Conservation (phyloP, 2,113 vertebrate genomes). For the Psilopogon haemacephalus region DNA sequence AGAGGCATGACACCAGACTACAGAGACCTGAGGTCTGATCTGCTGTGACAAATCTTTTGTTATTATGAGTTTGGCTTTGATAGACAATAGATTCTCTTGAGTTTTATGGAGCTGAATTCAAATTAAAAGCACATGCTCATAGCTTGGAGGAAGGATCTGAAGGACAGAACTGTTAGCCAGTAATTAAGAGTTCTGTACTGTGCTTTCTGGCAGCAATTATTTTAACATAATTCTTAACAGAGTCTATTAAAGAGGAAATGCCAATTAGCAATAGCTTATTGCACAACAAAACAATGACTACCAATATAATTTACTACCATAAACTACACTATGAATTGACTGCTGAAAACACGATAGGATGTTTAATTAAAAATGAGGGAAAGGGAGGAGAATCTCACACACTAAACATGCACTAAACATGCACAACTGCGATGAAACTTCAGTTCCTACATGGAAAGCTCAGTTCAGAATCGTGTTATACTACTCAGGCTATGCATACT, state of each 20-base stretch:
- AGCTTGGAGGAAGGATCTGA: constrained; percentile 70
- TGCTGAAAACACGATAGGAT: constrained; percentile 58
- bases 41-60: constrained; percentile 39
- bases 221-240: constrained; percentile 72
- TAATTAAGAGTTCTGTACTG: constrained; percentile 72
- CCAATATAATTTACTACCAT: constrained; percentile 55
- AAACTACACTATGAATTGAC: constrained; percentile 51
- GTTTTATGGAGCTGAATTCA: constrained; percentile 51
- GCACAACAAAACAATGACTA: constrained; percentile 66
- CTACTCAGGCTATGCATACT: background rate
- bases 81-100: constrained; percentile 60
- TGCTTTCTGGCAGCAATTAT: constrained; percentile 72
- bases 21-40: constrained; percentile 36
- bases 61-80: constrained; percentile 49
- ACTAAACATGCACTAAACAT: background rate
- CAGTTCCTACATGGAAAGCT: background rate
- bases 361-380: constrained; percentile 63
- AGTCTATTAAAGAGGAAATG: constrained; percentile 72
- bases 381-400: background rate
- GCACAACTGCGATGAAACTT: constrained; percentile 10
- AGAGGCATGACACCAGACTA: constrained; percentile 35
- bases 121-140: constrained; percentile 60
- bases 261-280: constrained; percentile 66
- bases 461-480: background rate
- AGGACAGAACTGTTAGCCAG: constrained; percentile 70